Evolutionary conservation across 2,113 vertebrate species (phyloP).

Genomic region (Brachypodius melanocephalos): DNA sequence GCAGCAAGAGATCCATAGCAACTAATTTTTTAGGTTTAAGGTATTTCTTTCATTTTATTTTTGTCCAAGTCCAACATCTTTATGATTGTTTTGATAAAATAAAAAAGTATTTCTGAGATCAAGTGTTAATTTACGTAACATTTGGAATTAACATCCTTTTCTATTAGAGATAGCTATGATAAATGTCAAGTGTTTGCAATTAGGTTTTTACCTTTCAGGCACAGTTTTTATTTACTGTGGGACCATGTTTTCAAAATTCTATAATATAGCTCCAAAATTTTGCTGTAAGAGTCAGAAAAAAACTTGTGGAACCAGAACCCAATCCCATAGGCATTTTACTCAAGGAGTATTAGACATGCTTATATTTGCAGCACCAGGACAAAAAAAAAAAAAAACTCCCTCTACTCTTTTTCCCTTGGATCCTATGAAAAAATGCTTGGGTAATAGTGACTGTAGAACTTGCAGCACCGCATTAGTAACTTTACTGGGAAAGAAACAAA

Average conservation of each 20-base stretch:
- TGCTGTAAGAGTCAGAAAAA: background rate
- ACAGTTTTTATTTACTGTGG: conserved; percentile 20
- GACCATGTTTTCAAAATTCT: background rate
- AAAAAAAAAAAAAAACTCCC: background rate
- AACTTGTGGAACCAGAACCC: background rate
- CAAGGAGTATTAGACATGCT: background rate
- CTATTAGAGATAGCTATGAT: background rate
- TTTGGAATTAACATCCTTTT: background rate
- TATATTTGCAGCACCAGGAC: background rate
- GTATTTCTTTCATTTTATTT: background rate
- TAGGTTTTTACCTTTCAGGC: conserved; percentile 35
- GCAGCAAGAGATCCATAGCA: background rate
- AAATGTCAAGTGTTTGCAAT: conserved; percentile 49
- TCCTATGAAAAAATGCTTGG: background rate
- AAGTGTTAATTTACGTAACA: conserved; percentile 4
- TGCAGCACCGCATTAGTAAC: background rate
- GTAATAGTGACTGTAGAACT: background rate
- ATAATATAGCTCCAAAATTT: background rate
- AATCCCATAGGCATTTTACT: background rate
- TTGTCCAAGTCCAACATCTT: background rate
- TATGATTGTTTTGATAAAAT: background rate
- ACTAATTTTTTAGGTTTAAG: background rate
- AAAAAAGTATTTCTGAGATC: background rate
- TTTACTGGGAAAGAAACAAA: background rate
- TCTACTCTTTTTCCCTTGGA: background rate